Conservation (phyloP, 2,888 invertebrate genomes). For the Cryptocheilus praepositus region DNA sequence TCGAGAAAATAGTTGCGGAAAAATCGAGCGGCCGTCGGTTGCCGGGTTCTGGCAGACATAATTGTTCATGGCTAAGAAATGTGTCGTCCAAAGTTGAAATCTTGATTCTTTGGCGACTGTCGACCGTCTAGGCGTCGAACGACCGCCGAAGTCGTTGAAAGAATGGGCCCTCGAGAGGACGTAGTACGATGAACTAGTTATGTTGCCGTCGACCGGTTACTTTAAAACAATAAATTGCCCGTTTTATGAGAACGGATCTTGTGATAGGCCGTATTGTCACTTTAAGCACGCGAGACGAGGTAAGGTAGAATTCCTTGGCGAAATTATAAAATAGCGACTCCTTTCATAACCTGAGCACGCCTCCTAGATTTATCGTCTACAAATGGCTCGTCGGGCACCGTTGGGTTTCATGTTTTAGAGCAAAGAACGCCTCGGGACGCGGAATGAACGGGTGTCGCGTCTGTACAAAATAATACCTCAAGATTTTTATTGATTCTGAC, state of each 20-base stretch:
- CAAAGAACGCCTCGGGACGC: too few species aligned
- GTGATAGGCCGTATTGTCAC: constrained; percentile 94
- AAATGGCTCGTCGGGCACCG: not conserved
- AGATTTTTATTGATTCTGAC: not conserved
- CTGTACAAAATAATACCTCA: too few species aligned
- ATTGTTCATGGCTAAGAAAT: not conserved
- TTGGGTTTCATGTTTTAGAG: too few species aligned
- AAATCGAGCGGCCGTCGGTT: too few species aligned
- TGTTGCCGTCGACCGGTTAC: constrained; percentile 93
- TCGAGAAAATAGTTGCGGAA: not conserved
- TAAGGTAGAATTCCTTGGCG: constrained; percentile 46
- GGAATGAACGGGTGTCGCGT: too few species aligned
- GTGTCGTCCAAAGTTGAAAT: not conserved
- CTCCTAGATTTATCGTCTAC: not conserved
- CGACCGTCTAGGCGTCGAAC: not conserved
- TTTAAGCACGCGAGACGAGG: constrained; percentile 90
- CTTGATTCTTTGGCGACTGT: not conserved
- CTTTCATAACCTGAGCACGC: constrained; percentile 5
- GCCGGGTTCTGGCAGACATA: not conserved
- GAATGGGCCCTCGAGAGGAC: constrained; percentile 32
- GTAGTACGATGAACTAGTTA: constrained; percentile 74
- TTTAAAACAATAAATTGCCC: constrained; percentile 92
- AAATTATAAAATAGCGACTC: not conserved
- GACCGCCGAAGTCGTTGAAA: constrained; percentile 18
- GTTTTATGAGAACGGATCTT: constrained; percentile 86